These are phyloP conservation scores for Micromys minutus DNA, from an alignment of 2,113 vertebrate species.

Conservation along the genomic window DNA sequence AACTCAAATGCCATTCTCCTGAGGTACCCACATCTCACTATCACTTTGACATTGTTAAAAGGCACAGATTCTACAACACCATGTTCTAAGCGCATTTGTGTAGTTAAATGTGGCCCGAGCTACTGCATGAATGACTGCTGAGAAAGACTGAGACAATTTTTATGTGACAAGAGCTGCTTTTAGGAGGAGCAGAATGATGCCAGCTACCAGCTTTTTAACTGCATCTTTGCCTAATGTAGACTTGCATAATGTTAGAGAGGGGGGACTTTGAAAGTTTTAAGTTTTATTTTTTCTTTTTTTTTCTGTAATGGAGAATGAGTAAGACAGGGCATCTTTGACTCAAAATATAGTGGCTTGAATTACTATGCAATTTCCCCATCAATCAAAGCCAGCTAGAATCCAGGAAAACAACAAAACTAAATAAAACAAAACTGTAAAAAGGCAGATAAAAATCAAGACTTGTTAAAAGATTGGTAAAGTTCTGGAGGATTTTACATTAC, in stretches of 20 bases:
- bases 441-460: not conserved
- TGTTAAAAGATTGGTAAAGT: not conserved
- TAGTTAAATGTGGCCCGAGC: not conserved
- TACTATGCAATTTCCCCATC: not conserved
- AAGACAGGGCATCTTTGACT: not conserved
- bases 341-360: not conserved
- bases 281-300: not conserved
- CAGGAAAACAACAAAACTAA: not conserved
- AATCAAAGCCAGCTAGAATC: not conserved
- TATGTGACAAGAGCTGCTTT: constrained; percentile 39
- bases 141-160: not conserved
- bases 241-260: not conserved
- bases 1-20: not conserved
- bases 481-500: not conserved
- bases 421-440: not conserved
- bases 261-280: not conserved
- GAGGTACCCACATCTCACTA: not conserved
- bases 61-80: not conserved
- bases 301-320: not conserved
- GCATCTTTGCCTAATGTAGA: not conserved
- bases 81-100: constrained; percentile 1
- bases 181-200: not conserved
- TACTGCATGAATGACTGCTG: not conserved
- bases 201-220: constrained; percentile 12
- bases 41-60: not conserved